Base-by-base conservation (phyloP, 2,888 invertebrate genomes). In the Alloplasta piceator region DNA sequence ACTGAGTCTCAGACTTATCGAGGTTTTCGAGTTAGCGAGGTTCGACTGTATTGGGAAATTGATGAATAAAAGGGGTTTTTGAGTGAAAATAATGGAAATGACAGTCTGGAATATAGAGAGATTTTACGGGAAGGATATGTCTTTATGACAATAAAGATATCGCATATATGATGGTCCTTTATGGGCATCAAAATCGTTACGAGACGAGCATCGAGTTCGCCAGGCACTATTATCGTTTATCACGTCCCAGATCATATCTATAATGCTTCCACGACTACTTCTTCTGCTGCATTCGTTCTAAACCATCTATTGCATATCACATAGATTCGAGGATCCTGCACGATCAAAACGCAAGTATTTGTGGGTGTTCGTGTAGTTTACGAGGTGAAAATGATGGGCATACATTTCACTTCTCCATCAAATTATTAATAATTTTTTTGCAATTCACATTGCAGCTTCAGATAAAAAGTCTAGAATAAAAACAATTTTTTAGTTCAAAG, bases 131-230 rank as follows among this genome's bases (percentile, higher is more conserved):
- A 61, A 61, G 46, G 56, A 38, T 68, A 70, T 26, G 48, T 58
- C 58, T 16, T 16, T 26, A 26, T 9, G 50, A n/a, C 60, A 48
- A 71, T 50, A 50, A 61, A 10, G n/a, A 46, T 5, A 38, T 6
- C 10, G 43, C 10, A 39, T 7, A 39, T 14, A 50, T 14, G 26
- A 26, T 3, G 26, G 3, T 26, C 26, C 26, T 26, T n/a, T 39
- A 9, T 46, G 50, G 6, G 60, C 50, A 71, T 71, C 60, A 71
- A 71, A 71, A 71, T 71, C 50, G 71, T 71, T 60, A 71, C 60
- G 39, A 38, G 60, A 56, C 39, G 14, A 10, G 16, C 14, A 48
- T 16, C 38, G 50, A 7, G 50, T 50, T 71, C 41, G 39, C 14
- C 39, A 3, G 61, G 50, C 14, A 16, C 71, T 14, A 61, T 71